phyloP scores from a whole-genome alignment of 2,888 invertebrate species.

The Erebia epiphron region DNA sequence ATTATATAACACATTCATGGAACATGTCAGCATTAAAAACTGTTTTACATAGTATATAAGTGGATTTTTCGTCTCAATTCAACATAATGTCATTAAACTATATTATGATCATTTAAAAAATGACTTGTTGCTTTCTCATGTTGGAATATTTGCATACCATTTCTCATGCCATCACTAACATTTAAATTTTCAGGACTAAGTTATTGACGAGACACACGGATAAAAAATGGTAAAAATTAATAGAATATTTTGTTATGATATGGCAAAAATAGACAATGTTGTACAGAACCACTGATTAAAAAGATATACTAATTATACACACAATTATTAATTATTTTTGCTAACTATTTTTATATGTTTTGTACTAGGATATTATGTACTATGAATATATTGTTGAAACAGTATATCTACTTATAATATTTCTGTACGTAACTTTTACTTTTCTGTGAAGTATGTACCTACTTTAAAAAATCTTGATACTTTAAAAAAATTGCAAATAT shows the following conservation, averaged over 20 bases:
- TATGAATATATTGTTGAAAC: no score
- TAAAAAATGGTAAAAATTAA: constrained; percentile 89
- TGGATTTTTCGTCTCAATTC: not conserved
- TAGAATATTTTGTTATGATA: constrained; percentile 59
- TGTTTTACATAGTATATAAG: not conserved
- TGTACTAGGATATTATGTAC: no score
- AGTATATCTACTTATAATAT: not conserved
- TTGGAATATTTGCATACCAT: constrained; percentile 47
- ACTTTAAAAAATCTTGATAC: no score
- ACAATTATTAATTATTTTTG: not conserved
- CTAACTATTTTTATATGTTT: no score
- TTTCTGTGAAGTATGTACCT: no score
- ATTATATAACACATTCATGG: constrained; percentile 22
- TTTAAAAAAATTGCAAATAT: no score
- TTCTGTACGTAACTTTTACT: no score
- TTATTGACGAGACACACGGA: constrained; percentile 93
- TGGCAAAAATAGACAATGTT: constrained; percentile 56
- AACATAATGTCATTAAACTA: constrained; percentile 6
- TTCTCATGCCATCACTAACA: constrained; percentile 78
- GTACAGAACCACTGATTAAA: constrained; percentile 16
- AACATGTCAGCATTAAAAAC: constrained; percentile 19
- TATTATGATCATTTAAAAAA: constrained; percentile 32
- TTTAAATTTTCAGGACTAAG: constrained; percentile 91
- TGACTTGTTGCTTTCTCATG: constrained; percentile 33
- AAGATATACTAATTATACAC: not conserved